Evolutionary conservation across 2,797 vertebrate genomes (phyloP), one percentile per base, ranked within the genome.

Genomic region (Anniella stebbinsi): DNA sequence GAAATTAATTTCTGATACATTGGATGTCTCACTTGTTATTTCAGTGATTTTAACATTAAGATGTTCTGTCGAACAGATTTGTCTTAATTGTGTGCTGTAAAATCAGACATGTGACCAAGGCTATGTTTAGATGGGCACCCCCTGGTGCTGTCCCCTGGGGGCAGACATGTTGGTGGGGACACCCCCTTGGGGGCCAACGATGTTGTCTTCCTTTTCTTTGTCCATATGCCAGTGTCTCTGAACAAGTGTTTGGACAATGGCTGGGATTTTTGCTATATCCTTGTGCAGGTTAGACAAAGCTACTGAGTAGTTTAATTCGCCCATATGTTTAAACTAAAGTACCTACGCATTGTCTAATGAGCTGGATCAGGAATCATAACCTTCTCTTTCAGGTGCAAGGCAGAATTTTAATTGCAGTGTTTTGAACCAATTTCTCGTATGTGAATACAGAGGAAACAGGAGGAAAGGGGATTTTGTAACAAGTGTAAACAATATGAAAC

Each of bases 401-500:
- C 80, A 57, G 1, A 1, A 21, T 66, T 85, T 89, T 48, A 91
- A 72, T 45, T 90, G 41, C 1, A 84, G 6, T 86, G 12, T 87
- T 88, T 78, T 36, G 17, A 82, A 81, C 70, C 60, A 17, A 23
- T 80, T 93, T 95, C n/a, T 89, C 80, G 83, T 36, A 84, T 78
- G 33, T 90, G 0, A 87, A 36, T 63, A 88, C 45, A 88, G 54
- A 66, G 23, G 0, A 1, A 69, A 73, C 25, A 28, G 11, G 41
- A 88, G 38, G 80, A 13, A 75, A 89, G 60, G 70, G 70, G 57
- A 78, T 28, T 10, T 86, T 81, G 60, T 28, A 86, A 36, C 86
- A 89, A 66, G 33, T 89, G 87, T 89, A 95, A 87, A 63, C 41
- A 90, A 82, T 63, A 28, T 81, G 69, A 48, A 41, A 87, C 25